Conservation (phyloP, 1,140 invertebrate species). For the Lepidostoma basale region DNA sequence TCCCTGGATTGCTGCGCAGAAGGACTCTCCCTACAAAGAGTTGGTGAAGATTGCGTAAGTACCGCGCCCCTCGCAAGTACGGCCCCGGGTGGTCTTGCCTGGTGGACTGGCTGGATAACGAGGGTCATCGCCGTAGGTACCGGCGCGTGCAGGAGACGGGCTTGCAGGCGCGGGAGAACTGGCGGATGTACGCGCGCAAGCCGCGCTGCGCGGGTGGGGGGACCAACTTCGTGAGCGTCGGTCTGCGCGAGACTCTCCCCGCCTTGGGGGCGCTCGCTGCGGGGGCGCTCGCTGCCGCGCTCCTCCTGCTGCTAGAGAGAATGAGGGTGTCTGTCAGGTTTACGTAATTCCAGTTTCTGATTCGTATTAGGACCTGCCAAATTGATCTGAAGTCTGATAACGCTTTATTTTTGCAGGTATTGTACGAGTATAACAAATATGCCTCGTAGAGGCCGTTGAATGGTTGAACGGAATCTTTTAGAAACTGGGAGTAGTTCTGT, state of each 20-base stretch:
- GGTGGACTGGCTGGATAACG: conserved; percentile 35
- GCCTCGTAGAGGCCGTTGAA: too few relatives aligned
- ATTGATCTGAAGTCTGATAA: too few relatives aligned
- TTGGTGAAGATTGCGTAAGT: conserved; percentile 64
- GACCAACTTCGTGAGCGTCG: conserved; percentile 62
- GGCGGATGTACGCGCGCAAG: conserved; percentile 62
- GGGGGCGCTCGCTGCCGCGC: conserved; percentile 51
- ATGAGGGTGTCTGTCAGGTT: too few relatives aligned
- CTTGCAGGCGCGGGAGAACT: conserved; percentile 60
- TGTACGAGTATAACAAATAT: too few relatives aligned
- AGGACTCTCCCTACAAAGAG: conserved; percentile 66
- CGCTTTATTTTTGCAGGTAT: too few relatives aligned
- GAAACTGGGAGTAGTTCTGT: too few relatives aligned
- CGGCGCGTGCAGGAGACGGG: conserved; percentile 64
- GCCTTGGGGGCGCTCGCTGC: conserved; percentile 53
- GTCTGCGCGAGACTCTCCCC: conserved; percentile 60
- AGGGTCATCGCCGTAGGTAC: too few relatives aligned
- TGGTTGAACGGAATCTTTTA: too few relatives aligned
- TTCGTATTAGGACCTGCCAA: too few relatives aligned
- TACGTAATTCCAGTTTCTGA: too few relatives aligned
- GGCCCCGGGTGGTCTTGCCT: too few relatives aligned
- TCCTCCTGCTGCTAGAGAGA: conserved; percentile 41
- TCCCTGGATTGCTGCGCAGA: conserved; percentile 62
- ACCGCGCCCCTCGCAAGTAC: too few relatives aligned
- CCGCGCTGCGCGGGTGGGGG: conserved; percentile 60